Evolutionary conservation across 1,140 invertebrate species (phyloP).

Genomic region (Listronotus bonariensis): DNA sequence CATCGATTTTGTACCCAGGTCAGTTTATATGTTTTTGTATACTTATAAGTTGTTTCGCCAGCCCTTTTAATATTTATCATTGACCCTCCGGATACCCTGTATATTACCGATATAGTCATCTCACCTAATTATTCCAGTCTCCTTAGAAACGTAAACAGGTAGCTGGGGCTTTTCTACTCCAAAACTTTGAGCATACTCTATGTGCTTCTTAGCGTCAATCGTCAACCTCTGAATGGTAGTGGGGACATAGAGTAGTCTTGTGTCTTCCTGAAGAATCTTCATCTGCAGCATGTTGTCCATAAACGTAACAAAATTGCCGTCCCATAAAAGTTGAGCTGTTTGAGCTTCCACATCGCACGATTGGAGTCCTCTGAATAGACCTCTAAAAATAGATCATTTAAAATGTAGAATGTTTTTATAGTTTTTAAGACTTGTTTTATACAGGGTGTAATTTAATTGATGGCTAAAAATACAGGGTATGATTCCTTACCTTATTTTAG

Average conservation of each 20-base stretch:
- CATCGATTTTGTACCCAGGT: too few species aligned
- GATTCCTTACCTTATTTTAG: too few species aligned
- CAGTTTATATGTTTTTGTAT: too few species aligned
- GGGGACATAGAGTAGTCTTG: constrained; percentile 78
- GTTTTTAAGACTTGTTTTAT: too few species aligned
- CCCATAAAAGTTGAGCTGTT: constrained; percentile 65
- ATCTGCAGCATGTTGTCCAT: constrained; percentile 93
- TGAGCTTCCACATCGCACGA: constrained; percentile 56
- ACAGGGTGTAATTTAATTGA: too few species aligned
- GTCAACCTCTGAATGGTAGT: constrained; percentile 79
- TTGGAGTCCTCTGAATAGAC: constrained; percentile 36
- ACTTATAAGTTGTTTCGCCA: too few species aligned
- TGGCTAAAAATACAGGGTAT: too few species aligned
- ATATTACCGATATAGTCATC: too few species aligned
- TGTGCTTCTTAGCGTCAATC: constrained; percentile 75
- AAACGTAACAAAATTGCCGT: constrained; percentile 87
- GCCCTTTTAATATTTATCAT: too few species aligned
- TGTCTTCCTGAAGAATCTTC: constrained; percentile 74
- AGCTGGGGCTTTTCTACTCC: constrained; percentile 42
- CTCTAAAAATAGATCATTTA: constrained; percentile 19
- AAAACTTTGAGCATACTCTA: constrained; percentile 54
- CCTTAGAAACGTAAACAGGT: constrained; percentile 57
- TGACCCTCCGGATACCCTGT: too few species aligned
- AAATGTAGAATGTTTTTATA: too few species aligned
- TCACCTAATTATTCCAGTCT: constrained; percentile 52